A percentile compares a stretch with the other conserved stretches of the same genome.
Conservation (phyloP, 2,113 vertebrate genomes). For the Athene noctua region DNA sequence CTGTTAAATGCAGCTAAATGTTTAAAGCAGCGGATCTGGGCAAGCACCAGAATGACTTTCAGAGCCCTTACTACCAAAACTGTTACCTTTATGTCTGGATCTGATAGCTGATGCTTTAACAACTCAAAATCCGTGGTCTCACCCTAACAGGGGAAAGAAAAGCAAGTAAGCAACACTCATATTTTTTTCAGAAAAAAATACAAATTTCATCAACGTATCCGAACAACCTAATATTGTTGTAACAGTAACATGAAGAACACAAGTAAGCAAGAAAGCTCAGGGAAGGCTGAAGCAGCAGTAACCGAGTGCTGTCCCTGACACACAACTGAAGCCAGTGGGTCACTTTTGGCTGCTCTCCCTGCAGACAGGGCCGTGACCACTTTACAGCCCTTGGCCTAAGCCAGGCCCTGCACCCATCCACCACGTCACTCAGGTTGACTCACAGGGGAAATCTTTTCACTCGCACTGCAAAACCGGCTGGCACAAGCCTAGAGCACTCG, state of each 20-base stretch:
- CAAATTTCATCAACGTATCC: accelerated
- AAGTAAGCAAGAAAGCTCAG: neutral
- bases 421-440: neutral
- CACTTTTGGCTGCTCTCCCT: neutral
- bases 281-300: neutral
- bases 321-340: neutral
- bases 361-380: accelerated
- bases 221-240: accelerated
- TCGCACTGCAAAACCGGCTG: neutral
- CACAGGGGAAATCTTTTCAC: neutral
- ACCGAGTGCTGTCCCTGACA: neutral
- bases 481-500: neutral
- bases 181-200: neutral
- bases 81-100: conserved; percentile 94
- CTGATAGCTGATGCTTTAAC: conserved; percentile 88
- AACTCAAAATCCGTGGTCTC: conserved; percentile 87
- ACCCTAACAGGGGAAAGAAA: conserved; percentile 73
- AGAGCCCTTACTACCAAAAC: neutral
- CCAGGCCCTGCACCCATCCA: neutral
- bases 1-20: neutral
- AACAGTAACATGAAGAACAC: neutral
- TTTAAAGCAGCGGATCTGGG: neutral
- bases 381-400: accelerated
- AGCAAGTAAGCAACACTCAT: neutral
- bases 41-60: neutral